A percentile compares a stretch with the other conserved stretches of the same genome.
These are phyloP conservation scores for Neosilurus hyrtlii DNA, from an alignment of 2,797 vertebrate genomes.

Conservation along the genomic window DNA sequence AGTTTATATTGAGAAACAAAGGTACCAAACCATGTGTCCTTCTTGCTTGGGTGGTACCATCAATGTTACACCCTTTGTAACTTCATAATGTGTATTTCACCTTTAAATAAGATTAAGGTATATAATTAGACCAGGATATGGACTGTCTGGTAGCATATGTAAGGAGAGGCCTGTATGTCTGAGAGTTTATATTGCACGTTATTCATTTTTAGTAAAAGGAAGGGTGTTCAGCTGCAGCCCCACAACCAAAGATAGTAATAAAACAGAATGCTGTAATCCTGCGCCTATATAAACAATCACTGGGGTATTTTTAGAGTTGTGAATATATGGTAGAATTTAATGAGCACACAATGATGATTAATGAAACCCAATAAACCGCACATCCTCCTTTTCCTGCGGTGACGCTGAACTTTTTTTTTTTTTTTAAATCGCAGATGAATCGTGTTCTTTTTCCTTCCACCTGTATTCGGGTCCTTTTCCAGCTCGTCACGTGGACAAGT, in stretches of 20 bases:
- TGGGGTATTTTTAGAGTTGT: not conserved
- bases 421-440: not conserved
- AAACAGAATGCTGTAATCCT: not conserved
- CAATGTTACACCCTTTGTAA: not conserved
- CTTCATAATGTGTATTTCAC: not conserved
- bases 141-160: not conserved
- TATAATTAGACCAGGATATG: not conserved
- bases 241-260: not conserved
- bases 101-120: not conserved
- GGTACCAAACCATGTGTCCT: not conserved
- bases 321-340: not conserved
- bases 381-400: not conserved
- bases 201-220: not conserved
- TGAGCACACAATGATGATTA: not conserved
- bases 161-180: not conserved
- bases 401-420: not conserved
- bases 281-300: not conserved
- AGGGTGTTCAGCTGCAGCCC: not conserved
- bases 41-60: not conserved
- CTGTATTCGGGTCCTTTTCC: not conserved
- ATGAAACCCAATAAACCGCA: not conserved
- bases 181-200: not conserved
- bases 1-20: not conserved
- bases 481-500: not conserved
- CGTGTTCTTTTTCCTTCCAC: not conserved